A percentile compares a stretch with the other conserved stretches of the same genome.
Conservation (phyloP, 2,113 vertebrate species). For the Mungos mungo region DNA sequence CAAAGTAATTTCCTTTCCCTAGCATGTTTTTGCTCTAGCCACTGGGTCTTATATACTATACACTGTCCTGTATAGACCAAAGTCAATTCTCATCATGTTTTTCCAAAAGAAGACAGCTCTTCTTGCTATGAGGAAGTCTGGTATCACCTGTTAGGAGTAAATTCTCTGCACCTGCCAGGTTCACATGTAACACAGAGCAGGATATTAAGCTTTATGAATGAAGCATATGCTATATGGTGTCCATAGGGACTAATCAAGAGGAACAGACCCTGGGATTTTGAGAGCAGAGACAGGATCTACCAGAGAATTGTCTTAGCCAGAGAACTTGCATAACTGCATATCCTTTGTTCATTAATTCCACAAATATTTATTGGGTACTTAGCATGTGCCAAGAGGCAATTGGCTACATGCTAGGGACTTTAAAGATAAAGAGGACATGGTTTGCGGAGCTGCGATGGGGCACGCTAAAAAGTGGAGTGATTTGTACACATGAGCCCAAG, state of each 20-base stretch:
- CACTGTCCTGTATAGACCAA: neutral
- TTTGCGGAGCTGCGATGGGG: neutral
- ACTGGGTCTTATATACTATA: neutral
- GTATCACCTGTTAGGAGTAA: neutral
- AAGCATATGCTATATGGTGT: neutral
- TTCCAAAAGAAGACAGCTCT: neutral
- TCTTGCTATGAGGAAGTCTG: neutral
- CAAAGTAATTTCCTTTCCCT: neutral
- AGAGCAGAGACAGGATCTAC: neutral
- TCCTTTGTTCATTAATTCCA: conserved; percentile 1
- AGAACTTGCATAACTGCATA: neutral
- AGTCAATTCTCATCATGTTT: neutral
- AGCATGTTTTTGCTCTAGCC: neutral
- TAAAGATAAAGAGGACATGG: conserved; percentile 35
- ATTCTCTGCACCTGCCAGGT: neutral
- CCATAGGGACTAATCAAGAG: neutral
- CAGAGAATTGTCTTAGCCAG: neutral
- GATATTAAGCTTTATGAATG: neutral
- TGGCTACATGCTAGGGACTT: neutral
- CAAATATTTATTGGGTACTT: neutral
- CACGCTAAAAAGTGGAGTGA: neutral
- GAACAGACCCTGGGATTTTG: neutral
- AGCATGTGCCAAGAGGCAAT: neutral
- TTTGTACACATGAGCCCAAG: neutral
- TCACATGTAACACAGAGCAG: neutral